These are phyloP conservation scores for Ursus arctos DNA, from an alignment of 2,113 vertebrate species.

Conservation along the genomic window DNA sequence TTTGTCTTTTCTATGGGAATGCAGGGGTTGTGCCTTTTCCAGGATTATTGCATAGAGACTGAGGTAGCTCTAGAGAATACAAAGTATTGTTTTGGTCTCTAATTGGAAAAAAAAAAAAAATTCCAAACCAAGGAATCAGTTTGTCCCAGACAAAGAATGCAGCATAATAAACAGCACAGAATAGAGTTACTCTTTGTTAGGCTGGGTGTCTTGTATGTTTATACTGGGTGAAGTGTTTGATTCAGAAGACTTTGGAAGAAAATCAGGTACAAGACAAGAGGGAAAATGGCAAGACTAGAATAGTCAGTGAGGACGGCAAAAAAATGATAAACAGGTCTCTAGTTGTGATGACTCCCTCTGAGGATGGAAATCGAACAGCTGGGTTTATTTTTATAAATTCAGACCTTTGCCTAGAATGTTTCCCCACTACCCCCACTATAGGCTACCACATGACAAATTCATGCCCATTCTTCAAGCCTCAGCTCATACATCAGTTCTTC, in stretches of 20 bases:
- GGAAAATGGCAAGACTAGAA: not conserved
- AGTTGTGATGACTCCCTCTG: not conserved
- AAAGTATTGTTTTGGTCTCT: not conserved
- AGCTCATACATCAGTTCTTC: not conserved
- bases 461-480: not conserved
- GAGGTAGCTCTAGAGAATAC: not conserved
- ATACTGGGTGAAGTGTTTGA: not conserved
- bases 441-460: not conserved
- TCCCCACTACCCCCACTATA: not conserved
- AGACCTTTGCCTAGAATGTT: not conserved
- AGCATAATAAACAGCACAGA: not conserved
- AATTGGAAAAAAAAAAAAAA: not conserved
- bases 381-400: slow-evolving; percentile 9
- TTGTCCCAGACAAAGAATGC: not conserved
- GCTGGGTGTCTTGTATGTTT: not conserved
- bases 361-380: not conserved
- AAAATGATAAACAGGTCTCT: not conserved
- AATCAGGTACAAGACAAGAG: not conserved
- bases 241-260: slow-evolving; percentile 23
- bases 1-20: not conserved
- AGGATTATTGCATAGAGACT: not conserved
- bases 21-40: not conserved
- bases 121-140: slow-evolving; percentile 16
- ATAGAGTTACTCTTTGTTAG: not conserved
- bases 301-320: not conserved